These are phyloP conservation scores for Corbicula japonica DNA, from an alignment of 2,888 invertebrate species.

Conservation along the genomic window DNA sequence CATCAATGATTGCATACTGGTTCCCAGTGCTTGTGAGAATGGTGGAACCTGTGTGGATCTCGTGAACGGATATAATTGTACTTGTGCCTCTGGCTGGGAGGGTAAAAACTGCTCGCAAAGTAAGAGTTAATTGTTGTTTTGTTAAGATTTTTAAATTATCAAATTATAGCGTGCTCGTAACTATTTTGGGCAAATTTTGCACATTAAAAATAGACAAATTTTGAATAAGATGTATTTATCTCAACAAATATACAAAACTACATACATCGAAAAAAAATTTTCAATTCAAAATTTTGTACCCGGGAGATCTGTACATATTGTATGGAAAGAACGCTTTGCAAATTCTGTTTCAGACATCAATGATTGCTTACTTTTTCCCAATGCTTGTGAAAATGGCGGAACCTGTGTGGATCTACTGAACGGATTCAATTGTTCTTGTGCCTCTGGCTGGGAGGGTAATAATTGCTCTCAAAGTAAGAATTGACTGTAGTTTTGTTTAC, in stretches of 20 bases:
- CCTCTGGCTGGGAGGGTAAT: not conserved
- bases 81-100: conserved; percentile 93
- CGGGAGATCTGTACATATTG: not conserved
- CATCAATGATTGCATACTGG: conserved; percentile 72
- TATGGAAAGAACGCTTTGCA: not conserved
- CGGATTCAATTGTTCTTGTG: not conserved
- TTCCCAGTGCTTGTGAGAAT: conserved; percentile 69
- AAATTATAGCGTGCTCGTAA: not conserved
- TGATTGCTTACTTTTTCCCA: not conserved
- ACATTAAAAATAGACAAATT: not conserved
- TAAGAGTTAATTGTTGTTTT: not conserved
- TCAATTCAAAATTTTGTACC: not conserved
- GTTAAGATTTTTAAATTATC: not conserved
- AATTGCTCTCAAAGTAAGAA: not conserved
- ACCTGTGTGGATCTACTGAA: not conserved
- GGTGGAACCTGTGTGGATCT: conserved; percentile 77
- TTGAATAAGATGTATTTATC: not conserved
- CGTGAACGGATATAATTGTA: conserved; percentile 93
- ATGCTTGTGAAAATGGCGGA: conserved; percentile 5
- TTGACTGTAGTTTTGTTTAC: not conserved
- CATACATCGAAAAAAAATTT: not conserved
- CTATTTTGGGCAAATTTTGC: not conserved
- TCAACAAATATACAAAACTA: not conserved
- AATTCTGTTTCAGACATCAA: not conserved
- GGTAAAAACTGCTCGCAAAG: conserved; percentile 90